These are phyloP conservation scores for Panagrolaimus sp. DNA, from an alignment of 1,140 invertebrate genomes.

Conservation along the genomic window DNA sequence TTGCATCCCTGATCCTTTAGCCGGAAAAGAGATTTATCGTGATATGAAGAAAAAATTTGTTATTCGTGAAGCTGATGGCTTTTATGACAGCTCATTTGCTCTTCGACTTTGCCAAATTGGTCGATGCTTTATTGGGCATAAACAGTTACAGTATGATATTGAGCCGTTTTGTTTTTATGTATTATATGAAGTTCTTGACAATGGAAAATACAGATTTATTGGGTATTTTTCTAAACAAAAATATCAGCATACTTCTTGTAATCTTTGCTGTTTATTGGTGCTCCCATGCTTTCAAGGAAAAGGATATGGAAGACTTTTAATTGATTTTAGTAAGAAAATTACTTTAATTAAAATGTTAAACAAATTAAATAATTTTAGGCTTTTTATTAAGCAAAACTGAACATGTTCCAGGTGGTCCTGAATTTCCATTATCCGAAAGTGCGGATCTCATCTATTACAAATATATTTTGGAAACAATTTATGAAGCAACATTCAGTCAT, in stretches of 20 bases:
- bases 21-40: background rate
- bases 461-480: too few species aligned
- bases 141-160: background rate
- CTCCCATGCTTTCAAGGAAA: background rate
- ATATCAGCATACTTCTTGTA: background rate
- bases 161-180: slow-evolving; percentile 7
- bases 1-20: background rate
- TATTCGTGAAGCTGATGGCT: background rate
- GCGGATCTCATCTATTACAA: background rate
- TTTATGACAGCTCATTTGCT: background rate
- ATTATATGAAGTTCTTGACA: background rate
- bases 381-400: slow-evolving; percentile 2
- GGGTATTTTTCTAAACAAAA: slow-evolving; percentile 12
- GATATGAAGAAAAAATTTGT: background rate
- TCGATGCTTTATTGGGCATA: background rate
- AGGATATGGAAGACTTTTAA: background rate
- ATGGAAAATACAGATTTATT: background rate
- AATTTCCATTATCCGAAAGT: background rate
- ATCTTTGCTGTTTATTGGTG: background rate
- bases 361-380: background rate
- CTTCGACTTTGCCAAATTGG: background rate
- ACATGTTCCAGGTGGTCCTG: background rate
- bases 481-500: too few species aligned
- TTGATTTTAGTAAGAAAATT: background rate
- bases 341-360: background rate